Base-by-base conservation (phyloP, 2,888 invertebrate species). In the Hemithea aestivaria region DNA sequence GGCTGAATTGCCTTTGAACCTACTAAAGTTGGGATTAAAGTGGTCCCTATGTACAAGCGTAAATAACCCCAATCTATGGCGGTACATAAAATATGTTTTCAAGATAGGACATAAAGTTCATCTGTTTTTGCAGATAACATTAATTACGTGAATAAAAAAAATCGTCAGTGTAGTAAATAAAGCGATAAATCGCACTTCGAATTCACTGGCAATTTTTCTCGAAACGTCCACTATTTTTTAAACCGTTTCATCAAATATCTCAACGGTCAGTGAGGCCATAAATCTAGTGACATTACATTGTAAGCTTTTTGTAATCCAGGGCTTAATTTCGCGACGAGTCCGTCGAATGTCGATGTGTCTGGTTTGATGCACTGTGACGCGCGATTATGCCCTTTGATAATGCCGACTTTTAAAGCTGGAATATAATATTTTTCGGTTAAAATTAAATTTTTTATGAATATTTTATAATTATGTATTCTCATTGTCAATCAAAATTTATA, bases 341-440 rank as follows among this genome's bases (percentile, higher is more conserved):
- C 60, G 57, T 62, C 58, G 61, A 50, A 63, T 64, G 76, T 76
- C 77, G 73, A 75, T 72, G 68, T 73, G 71, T 68, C 72, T 56
- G 58, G 55, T 42, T 40, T 66, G 77, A 78, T 67, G 66, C 53
- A 56, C 45, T 56, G 64, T 73, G 73, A 76, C 71, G 62, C 54
- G 66, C 66, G 66, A 66, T 35, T 12, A 12, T 11, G 35, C 23
- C 45, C 69, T 79, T 77, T 78, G 75, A 79, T 69, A 62, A 61
- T 53, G 38, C 55, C 46, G 45, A 42, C 32, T 35, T 46, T 48
- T 55, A 59, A 58, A 53, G 8, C 47, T 41, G 51, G 51, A 51
- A 58, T 16, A 4, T 5, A 50, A 40, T 53, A 24, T 30, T 32
- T 38, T 48, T 37, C 22, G 3, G 26, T 11, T 7, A 23, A 27